Evolutionary conservation across 1,140 invertebrate species (phyloP), one percentile per base, ranked within the genome.

Genomic region (Aporrectodea caliginosa): DNA sequence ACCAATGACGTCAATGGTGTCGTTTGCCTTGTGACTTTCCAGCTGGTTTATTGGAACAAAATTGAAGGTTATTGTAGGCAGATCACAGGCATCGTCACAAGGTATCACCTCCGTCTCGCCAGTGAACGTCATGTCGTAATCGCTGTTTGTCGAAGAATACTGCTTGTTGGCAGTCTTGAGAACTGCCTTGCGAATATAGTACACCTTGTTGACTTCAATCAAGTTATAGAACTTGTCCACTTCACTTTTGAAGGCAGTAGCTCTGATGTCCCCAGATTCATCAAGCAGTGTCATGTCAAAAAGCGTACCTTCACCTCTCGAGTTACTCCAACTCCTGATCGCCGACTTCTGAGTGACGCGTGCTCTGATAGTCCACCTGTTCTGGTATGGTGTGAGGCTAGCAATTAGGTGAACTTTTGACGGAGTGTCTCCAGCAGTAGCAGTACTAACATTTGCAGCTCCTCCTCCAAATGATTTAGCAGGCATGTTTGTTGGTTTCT

Each of bases 61-160:
- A 84, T 96, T 91, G 86, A 92, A 98, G 69, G 92, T 91, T n/a
- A 96, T 89, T 32, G 90, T 90, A 0, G 96, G 96, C 83, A 98
- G 91, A 16, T 90, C 87, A 27, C 86, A 84, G 70, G 92, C 91
- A 14, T 92, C 92, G 79, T 92, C 85, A 82, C 85, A 88, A 1
- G 83, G 82, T 72, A 87, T 84, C 75, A 89, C 90, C 82, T 93
- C 90, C 0, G 94, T 93, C 35, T 98, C 94, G 29, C 89, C 88
- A n/a, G 89, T 92, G 83, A 99, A 92, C 0, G 94, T 94, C 92
- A 99, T 94, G 86, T 99, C 98, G 85, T 98, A 99, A 86, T 98
- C 95, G 88, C 98, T 96, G 73, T 95, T 94, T 16, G 97, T 86
- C 69, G 89, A 91, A 22, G 91, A 91, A 85, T 92, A 99, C 84